Evolutionary conservation across 2,888 invertebrate species (phyloP).

Genomic region (Euplagia quadripunctaria): DNA sequence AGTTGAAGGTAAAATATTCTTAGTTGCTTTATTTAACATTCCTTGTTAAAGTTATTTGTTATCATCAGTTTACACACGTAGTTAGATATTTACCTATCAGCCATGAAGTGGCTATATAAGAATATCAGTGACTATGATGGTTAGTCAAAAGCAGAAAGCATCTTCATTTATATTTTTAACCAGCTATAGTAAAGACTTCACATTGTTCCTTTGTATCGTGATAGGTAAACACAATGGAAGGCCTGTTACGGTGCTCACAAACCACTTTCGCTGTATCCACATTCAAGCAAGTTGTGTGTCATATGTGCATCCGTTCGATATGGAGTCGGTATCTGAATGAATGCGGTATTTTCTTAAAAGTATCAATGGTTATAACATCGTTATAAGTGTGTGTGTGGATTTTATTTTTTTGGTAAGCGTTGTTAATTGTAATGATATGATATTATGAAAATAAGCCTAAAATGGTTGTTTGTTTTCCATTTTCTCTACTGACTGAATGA

Average conservation of each 20-base stretch:
- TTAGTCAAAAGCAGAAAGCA: not conserved
- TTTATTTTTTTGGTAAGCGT: not conserved
- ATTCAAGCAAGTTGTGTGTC: constrained; percentile 2
- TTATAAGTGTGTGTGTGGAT: not conserved
- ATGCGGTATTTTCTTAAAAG: not conserved
- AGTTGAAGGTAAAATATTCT: no score
- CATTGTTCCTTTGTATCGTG: not conserved
- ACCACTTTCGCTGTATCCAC: constrained; percentile 12
- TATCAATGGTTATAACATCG: not conserved
- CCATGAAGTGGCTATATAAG: no score
- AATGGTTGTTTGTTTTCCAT: no score
- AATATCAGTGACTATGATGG: not conserved
- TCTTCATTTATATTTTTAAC: constrained; percentile 1
- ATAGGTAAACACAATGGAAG: constrained; percentile 14
- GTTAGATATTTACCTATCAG: no score
- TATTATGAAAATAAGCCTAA: no score
- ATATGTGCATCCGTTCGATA: not conserved
- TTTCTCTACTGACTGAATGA: no score
- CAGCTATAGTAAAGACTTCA: not conserved
- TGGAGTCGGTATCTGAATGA: not conserved
- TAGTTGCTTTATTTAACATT: no score
- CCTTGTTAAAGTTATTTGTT: no score
- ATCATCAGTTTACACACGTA: no score
- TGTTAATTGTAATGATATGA: no score
- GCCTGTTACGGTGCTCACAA: not conserved